Evolutionary conservation across 2,113 vertebrate genomes (phyloP), one percentile per base, ranked within the genome.

Genomic region (Hemibagrus wyckioides): DNA sequence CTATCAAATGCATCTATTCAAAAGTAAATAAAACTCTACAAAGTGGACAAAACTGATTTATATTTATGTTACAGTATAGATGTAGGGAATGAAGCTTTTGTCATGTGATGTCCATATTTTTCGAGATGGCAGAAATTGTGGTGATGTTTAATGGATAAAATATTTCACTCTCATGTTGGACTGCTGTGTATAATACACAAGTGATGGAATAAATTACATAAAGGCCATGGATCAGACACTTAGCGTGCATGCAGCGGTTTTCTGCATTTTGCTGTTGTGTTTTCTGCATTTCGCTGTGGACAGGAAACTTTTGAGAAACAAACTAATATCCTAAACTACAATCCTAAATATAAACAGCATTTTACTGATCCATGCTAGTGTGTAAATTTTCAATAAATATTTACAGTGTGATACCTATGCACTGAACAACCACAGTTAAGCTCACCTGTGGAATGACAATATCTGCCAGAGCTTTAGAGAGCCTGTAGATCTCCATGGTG

Each of bases 401-500:
- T 48, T 48, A 44, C 41, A 76, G 23, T n/a, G 25, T 25, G 13
- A n/a, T 76, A 13, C 23, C 11, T 9, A 15, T 25, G 36, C 23
- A 44, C 9, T 13, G 71, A 4, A 30, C 23, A 48, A 39, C 25
- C 54, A 28, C 33, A 3, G 28, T 8, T 56, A 19, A 67, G 96
- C 96, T 97, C 28, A 77, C 97, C 96, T 97, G 97, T 92, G 97
- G 97, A 44, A 97, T 97, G 88, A 97, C 97, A 71, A 97, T 97
- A 91, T 97, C 97, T 87, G 97, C 97, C 92, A 97, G 92, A 28
- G 97, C 96, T 87, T 97, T 97, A 19, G 97, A 97, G 86, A 97
- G 94, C n/a, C 96, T 94, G 86, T 97, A 97, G 77, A 97, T 92
- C 91, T 97, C 97, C 96, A 97, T 97, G 79, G 95, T 97, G 90